Base-by-base conservation (phyloP, 2,888 invertebrate species). In the Orchesella flavescens region DNA sequence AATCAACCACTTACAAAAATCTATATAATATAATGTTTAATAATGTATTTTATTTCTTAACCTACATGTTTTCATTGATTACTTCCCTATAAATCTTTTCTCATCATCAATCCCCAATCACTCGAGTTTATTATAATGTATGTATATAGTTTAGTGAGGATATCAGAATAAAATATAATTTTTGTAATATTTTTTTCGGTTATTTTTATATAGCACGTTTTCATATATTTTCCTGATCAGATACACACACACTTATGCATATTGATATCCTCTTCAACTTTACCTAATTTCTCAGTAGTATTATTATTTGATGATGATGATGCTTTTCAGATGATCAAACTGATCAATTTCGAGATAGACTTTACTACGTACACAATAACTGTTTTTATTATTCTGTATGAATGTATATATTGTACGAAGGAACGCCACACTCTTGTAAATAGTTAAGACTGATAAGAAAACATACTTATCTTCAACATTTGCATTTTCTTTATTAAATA, bases 1-100 rank as follows among this genome's bases (percentile, higher is more conserved):
- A 73, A 80, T 73, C 80, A 80, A 80, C 73, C 73, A 55, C 80
- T 80, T 80, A 80, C 80, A 80, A 80, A 79, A 73, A 66, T 57
- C 19, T 63, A 44, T 23, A 63, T 63, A 65, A 59, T 78, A 72
- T 59, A 49, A 46, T 55, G 23, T 65, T 21, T 21, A 69, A 1
- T 69, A 69, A 46, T 12, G 34, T 71, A 24, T 71, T 34, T 46
- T 74, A 55, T 21, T 44, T 15, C 7, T 63, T 63, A 74, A 63
- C 63, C 63, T 74, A 74, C 23, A 49, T 74, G 55, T 23, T 34
- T 43, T 44, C 44, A 46, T 23, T 49, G 53, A 63, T 65, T 21
- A 75, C 44, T 68, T 43, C 17, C 7, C 17, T 34, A 5, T n/a
- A 24, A 12, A 4, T 69, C 21, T 53, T 12, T 15, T n/a, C 13